Percentiles rank a stretch among this genome's conserved stretches.
Evolutionary conservation across 2,888 invertebrate genomes (phyloP).

Genomic region (Mesochorus sp.): DNA sequence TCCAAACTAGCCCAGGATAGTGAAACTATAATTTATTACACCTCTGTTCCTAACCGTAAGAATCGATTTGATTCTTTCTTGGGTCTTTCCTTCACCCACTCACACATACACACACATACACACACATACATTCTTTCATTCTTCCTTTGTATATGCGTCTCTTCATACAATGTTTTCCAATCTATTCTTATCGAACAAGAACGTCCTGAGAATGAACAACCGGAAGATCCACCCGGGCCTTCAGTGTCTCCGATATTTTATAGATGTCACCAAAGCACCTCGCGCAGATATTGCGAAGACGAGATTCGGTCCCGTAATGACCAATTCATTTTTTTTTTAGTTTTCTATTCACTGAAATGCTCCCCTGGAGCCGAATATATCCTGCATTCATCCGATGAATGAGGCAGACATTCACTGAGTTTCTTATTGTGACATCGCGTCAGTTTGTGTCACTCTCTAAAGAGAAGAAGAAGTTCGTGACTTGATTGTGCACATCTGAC

Average conservation of each 20-base stretch:
- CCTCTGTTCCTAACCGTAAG: constrained; percentile 38
- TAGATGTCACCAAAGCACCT: not conserved
- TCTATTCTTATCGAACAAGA: constrained; percentile 10
- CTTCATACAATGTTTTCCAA: constrained; percentile 5
- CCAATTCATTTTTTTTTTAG: constrained; percentile 35
- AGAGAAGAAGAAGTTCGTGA: too few species aligned
- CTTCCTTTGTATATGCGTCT: not conserved
- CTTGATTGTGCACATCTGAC: too few species aligned
- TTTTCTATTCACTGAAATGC: not conserved
- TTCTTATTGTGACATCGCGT: too few species aligned
- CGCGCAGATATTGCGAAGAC: not conserved
- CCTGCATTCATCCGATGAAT: too few species aligned
- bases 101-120: too few species aligned
- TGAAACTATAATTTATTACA: constrained; percentile 58
- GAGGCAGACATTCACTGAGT: too few species aligned
- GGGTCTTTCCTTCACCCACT: not conserved
- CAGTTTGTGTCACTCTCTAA: too few species aligned
- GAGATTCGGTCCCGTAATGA: constrained; percentile 30
- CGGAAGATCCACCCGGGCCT: constrained; percentile 33
- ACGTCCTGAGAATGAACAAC: constrained; percentile 38
- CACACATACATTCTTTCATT: constrained; percentile 3
- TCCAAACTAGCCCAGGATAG: constrained; percentile 31
- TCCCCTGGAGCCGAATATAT: not conserved
- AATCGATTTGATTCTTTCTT: not conserved
- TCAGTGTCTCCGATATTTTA: constrained; percentile 9